Evolutionary conservation across 2,797 vertebrate genomes (phyloP).

Genomic region (Molossus alvarezi): DNA sequence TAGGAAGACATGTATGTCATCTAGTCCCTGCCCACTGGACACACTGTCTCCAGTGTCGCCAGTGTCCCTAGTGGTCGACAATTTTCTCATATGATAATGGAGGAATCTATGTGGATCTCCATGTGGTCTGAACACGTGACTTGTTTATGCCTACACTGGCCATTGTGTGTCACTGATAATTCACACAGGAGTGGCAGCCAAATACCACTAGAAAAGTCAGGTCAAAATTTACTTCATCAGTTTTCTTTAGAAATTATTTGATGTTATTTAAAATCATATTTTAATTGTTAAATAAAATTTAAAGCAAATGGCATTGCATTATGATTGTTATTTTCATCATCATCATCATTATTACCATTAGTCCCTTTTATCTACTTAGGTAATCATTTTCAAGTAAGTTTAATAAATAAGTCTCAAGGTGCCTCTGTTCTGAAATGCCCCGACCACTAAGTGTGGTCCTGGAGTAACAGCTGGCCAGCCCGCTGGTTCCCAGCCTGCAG

Average conservation of each 20-base stretch:
- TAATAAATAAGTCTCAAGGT: not conserved
- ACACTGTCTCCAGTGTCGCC: too few relatives aligned
- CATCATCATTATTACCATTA: not conserved
- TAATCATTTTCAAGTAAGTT: not conserved
- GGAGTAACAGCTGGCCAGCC: not conserved
- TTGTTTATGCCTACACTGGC: not conserved
- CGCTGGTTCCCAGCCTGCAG: accelerated
- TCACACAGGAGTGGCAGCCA: not conserved
- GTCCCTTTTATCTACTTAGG: not conserved
- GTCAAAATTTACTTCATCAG: not conserved
- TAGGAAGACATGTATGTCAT: too few relatives aligned
- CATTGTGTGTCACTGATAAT: not conserved
- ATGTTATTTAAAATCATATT: not conserved
- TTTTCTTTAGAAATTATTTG: not conserved
- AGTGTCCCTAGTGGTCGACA: not conserved
- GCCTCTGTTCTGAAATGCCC: not conserved
- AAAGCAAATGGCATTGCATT: not conserved
- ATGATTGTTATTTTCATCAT: not conserved
- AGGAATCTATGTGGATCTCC: not conserved
- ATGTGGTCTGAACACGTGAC: not conserved
- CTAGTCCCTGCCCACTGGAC: too few relatives aligned
- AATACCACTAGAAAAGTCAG: not conserved
- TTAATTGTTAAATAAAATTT: not conserved
- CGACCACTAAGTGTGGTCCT: not conserved
- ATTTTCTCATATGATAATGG: not conserved